phyloP scores from a whole-genome alignment of 2,888 invertebrate genomes.

The Epirrita christyi region DNA sequence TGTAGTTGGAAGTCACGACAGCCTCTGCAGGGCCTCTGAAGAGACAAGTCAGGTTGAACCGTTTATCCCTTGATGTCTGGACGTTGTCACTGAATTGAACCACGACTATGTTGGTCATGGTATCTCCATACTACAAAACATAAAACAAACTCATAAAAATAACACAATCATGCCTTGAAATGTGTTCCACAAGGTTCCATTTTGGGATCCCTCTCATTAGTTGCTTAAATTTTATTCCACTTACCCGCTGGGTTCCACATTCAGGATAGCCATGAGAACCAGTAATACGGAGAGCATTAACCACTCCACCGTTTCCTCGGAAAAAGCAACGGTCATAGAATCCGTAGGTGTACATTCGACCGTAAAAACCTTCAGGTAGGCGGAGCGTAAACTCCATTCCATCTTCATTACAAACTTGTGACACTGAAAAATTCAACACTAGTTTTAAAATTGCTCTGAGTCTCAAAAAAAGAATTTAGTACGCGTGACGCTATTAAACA shows the following conservation, averaged over 20 bases:
- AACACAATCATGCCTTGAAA: neutral
- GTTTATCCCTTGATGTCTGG: slow-evolving; percentile 95
- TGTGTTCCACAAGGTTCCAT: neutral
- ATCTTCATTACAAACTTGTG: slow-evolving; percentile 96
- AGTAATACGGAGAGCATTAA: slow-evolving; percentile 93
- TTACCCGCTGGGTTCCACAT: slow-evolving; percentile 94
- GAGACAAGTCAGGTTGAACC: slow-evolving; percentile 96
- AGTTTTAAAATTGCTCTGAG: too few species aligned
- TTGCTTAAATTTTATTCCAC: neutral
- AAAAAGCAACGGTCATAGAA: slow-evolving; percentile 96
- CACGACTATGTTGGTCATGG: slow-evolving; percentile 96
- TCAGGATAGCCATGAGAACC: slow-evolving; percentile 97
- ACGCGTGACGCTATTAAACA: too few species aligned
- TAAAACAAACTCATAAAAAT: slow-evolving; percentile 1
- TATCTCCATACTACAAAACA: slow-evolving; percentile 90
- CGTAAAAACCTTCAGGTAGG: slow-evolving; percentile 95
- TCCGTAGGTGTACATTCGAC: slow-evolving; percentile 95
- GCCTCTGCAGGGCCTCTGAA: slow-evolving; percentile 97
- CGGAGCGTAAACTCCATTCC: slow-evolving; percentile 97
- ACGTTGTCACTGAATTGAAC: slow-evolving; percentile 97
- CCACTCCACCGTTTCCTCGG: slow-evolving; percentile 94
- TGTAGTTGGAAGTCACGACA: slow-evolving; percentile 96
- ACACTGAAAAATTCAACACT: slow-evolving; percentile 84
- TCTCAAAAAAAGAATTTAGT: too few species aligned
- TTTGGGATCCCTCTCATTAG: neutral